Conservation (phyloP, 2,113 vertebrate genomes). For the Mesitornis unicolor region DNA sequence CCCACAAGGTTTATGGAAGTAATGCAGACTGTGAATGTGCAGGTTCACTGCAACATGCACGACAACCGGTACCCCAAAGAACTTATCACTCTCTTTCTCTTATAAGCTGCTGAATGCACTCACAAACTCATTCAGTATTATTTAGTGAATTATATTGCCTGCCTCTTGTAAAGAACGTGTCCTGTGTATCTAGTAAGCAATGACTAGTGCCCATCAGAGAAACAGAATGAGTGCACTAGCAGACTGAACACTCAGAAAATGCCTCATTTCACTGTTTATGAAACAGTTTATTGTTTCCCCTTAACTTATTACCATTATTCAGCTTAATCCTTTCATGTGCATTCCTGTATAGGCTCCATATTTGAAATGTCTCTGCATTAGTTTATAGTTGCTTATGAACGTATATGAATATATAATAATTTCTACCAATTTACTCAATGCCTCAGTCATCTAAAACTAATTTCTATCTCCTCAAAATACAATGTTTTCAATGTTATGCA, state of each 20-base stretch:
- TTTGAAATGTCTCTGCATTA: background rate
- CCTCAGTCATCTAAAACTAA: background rate
- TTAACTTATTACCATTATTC: background rate
- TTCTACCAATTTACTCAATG: background rate
- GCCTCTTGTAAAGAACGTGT: background rate
- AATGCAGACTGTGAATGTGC: fast-evolving
- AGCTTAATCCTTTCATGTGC: background rate
- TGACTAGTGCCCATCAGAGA: background rate
- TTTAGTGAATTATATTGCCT: background rate
- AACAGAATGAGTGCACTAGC: background rate
- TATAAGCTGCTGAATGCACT: background rate
- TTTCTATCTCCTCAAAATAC: background rate
- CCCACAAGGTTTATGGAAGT: background rate
- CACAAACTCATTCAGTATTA: background rate
- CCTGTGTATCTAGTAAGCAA: background rate
- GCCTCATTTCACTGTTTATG: background rate
- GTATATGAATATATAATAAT: background rate
- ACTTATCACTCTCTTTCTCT: background rate
- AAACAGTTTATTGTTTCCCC: background rate
- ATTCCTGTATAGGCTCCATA: background rate
- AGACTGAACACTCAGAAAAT: background rate
- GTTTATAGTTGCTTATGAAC: background rate
- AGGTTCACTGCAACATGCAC: background rate
- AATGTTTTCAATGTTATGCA: background rate
- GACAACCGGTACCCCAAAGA: background rate